A percentile compares a stretch with the other conserved stretches of the same genome.
Evolutionary conservation across 2,797 vertebrate genomes (phyloP).

Genomic region (Decapterus maruadsi): DNA sequence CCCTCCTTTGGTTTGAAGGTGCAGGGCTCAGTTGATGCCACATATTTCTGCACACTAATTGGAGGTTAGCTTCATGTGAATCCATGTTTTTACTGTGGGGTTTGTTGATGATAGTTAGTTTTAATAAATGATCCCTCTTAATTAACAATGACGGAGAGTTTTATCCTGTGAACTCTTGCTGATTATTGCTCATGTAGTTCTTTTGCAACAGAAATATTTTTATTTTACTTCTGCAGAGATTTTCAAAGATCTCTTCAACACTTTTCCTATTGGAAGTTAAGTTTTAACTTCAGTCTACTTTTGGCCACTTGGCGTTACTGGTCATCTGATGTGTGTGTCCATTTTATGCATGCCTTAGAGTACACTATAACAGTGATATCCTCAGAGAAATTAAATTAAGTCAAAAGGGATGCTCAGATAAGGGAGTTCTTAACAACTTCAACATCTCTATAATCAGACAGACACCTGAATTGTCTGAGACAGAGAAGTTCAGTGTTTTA

Average conservation of each 20-base stretch:
- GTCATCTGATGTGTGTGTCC: background rate
- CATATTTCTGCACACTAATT: background rate
- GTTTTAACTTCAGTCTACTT: background rate
- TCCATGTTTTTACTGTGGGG: background rate
- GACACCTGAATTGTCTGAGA: background rate
- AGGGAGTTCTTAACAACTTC: background rate
- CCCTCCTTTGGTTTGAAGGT: background rate
- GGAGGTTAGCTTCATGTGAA: background rate
- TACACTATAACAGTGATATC: background rate
- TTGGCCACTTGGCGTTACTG: background rate
- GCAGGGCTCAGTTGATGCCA: background rate
- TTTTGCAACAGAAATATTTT: too few relatives aligned
- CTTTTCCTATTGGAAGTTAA: background rate
- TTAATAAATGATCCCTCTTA: background rate
- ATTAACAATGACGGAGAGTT: too few relatives aligned
- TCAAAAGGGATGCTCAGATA: background rate
- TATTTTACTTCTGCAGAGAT: too few relatives aligned
- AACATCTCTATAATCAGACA: background rate
- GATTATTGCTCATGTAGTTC: too few relatives aligned
- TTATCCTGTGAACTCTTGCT: too few relatives aligned
- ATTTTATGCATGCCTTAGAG: background rate
- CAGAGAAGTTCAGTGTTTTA: background rate
- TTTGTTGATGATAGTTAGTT: background rate
- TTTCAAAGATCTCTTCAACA: background rate
- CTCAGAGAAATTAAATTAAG: background rate